These are phyloP conservation scores for Atherix ibis DNA, from an alignment of 2,888 invertebrate genomes.

Conservation along the genomic window DNA sequence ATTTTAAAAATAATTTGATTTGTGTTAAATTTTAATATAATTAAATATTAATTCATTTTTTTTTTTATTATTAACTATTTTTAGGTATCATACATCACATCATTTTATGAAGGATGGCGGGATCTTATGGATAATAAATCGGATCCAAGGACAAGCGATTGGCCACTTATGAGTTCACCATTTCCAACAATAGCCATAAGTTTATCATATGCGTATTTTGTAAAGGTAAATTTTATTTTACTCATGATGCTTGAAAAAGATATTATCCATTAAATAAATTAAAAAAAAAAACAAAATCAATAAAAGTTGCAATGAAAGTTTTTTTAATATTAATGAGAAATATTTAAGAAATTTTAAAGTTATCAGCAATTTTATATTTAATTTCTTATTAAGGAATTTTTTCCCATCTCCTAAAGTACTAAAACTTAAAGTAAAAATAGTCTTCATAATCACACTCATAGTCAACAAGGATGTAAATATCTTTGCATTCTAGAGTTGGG, in stretches of 20 bases:
- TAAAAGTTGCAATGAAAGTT: not conserved
- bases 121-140: conserved; percentile 75
- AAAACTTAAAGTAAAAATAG: too few species aligned
- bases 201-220: conserved; percentile 55
- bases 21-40: too few species aligned
- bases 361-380: not conserved
- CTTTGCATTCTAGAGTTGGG: too few species aligned
- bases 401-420: not conserved
- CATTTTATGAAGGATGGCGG: conserved; percentile 32
- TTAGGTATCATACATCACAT: conserved; percentile 25
- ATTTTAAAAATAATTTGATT: too few species aligned
- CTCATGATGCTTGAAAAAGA: too few species aligned
- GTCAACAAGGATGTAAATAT: too few species aligned
- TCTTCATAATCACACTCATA: too few species aligned
- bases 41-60: conserved; percentile 5
- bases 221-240: conserved; percentile 52
- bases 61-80: conserved; percentile 13
- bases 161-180: conserved; percentile 69
- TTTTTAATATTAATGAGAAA: too few species aligned
- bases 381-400: not conserved
- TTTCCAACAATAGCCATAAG: conserved; percentile 62
- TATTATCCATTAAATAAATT: too few species aligned
- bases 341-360: too few species aligned
- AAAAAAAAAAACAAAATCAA: not conserved
- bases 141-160: conserved; percentile 63